Base-by-base conservation (phyloP, 1,140 invertebrate species). In the Lepidurus packardi region DNA sequence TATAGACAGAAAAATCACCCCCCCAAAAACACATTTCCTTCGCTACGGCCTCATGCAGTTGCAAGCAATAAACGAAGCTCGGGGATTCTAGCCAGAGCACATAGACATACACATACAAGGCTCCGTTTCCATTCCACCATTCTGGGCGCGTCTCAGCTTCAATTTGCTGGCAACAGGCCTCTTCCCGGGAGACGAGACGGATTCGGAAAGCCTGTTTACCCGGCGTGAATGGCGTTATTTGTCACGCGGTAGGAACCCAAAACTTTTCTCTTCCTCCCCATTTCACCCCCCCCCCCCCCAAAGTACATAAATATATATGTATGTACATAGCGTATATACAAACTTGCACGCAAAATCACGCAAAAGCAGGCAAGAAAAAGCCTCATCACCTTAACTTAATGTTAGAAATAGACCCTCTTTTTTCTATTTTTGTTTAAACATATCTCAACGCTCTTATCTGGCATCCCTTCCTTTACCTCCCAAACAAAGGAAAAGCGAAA, bases 101-200 rank as follows among this genome's bases (percentile, higher is more conserved):
- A 47, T 7, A 11, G 2, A n/a, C 16, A n/a, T 65, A 13, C 53
- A n/a, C 21, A 7, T 21, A n/a, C 16, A 7, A 65, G 53, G 16
- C 21, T 65, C 53, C 53, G 21, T 65, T 65, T 65, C 53, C 9
- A 65, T 65, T 65, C 53, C 21, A 1, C 53, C 53, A 65, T 65
- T 65, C 53, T 16, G 53, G 53, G 53, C 53, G 53, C 53, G 53
- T 65, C 21, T 9, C 53, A 21, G 16, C 53, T 65, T 21, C 53
- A 65, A 65, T 65, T 65, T 65, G 53, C 53, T 65, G 53, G 53
- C 53, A 65, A 65, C 53, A 65, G 53, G 53, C 53, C 53, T 65
- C 53, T 65, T 65, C 53, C 53, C 53, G 53, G 9, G 53, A 65
- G 53, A 65, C 53, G 53, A 65, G 53, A 65, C 13, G 53, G 53